Conservation (phyloP, 2,888 invertebrate genomes). For the Pemphredon lugubris region DNA sequence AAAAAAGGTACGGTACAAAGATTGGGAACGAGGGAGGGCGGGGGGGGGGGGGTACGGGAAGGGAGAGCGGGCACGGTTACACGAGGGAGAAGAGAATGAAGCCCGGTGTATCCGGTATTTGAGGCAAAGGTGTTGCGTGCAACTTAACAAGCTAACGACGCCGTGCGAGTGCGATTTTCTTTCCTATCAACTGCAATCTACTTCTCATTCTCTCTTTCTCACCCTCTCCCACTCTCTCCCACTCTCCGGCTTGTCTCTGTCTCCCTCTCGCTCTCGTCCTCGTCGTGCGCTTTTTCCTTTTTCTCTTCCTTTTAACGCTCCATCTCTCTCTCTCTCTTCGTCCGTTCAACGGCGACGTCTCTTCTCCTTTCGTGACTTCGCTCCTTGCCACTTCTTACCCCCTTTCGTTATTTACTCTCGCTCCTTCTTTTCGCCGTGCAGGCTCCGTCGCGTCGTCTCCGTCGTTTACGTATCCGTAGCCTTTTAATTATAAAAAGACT, state of each 20-base stretch:
- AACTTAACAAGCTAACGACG: conserved; percentile 81
- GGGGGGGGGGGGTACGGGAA: neutral
- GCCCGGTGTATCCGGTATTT: conserved; percentile 79
- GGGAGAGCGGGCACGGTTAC: conserved; percentile 29
- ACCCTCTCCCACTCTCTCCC: conserved; percentile 12
- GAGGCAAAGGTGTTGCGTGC: conserved; percentile 81
- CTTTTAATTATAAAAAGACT: conserved; percentile 38
- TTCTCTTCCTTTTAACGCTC: conserved; percentile 6
- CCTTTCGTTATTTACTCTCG: conserved; percentile 18
- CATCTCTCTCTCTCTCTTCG: neutral
- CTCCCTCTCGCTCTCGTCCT: conserved; percentile 12
- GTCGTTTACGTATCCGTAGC: conserved; percentile 15
- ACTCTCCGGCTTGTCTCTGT: conserved; percentile 31
- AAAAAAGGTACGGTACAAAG: conserved; percentile 18
- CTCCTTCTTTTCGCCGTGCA: neutral
- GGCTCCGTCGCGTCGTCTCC: too few relatives aligned
- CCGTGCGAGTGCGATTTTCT: conserved; percentile 81
- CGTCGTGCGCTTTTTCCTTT: too few relatives aligned
- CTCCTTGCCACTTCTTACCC: conserved; percentile 22
- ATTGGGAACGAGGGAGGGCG: neutral
- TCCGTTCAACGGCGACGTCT: conserved; percentile 2
- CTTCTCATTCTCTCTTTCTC: conserved; percentile 74
- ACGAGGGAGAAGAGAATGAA: conserved; percentile 60
- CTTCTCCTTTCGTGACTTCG: conserved; percentile 40
- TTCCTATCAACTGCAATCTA: conserved; percentile 80